Evolutionary conservation across 2,888 invertebrate genomes (phyloP), one percentile per base, ranked within the genome.

Genomic region (Daptonema setosum): DNA sequence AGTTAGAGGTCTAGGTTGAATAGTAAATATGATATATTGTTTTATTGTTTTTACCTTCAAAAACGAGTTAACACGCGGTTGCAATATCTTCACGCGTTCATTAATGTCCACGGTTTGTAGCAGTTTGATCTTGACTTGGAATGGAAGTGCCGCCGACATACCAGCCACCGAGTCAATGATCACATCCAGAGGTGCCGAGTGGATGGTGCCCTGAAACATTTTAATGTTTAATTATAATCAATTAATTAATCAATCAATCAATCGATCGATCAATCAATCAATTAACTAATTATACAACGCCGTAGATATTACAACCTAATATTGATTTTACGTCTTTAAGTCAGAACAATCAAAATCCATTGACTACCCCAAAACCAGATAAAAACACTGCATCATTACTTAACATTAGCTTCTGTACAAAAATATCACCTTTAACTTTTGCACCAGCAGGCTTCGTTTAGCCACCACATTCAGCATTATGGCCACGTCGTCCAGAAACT

Each of bases 61-160:
- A 26, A 5, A 14, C 8, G 5, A 25, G 28, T 11, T 20, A 5
- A 50, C 11, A 8, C 24, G 11, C 28, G 50, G 50, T 8, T 3
- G 11, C 25, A 50, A 20, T 17, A 50, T 26, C 26, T 25, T 3
- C 25, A 50, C 26, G 5, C 50, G 25, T 8, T 26, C 26, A 28
- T 25, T 26, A 5, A 3, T 2, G 11, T 50, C 28, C 3, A 50
- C 50, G 14, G 50, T 50, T 25, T 50, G 26, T 14, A 50, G 26
- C 25, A 50, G 11, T 11, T 8, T 11, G 11, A 50, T 14, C 26
- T 26, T 26, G 24, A 14, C 14, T 3, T 50, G 26, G 11, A 26
- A 14, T 26, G 28, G 25, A 17, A 26, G 3, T 8, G 5, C 20
- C 2, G 8, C 11, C n/a, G 75, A 76, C 26, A 77, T 67, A 2